Evolutionary conservation across 2,888 invertebrate species (phyloP), one percentile per base, ranked within the genome.

Genomic region (Saturnia pavonia): DNA sequence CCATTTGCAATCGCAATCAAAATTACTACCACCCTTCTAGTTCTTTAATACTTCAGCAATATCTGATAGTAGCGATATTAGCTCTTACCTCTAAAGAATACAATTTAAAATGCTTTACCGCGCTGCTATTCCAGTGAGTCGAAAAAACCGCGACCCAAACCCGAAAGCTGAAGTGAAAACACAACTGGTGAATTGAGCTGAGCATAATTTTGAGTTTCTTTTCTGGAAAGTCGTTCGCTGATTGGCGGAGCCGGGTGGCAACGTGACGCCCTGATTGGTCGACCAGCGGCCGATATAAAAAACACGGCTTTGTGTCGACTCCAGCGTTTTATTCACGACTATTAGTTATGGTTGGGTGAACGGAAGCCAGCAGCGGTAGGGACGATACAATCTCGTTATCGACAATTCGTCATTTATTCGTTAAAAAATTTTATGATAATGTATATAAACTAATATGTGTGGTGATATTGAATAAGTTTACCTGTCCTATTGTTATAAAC

Each of bases 281-380:
- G 84, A 77, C 80, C 76, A 76, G 76, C 78, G 74, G 77, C 79
- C 79, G 84, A 78, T 75, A 80, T 84, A 90, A 91, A 91, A 91
- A 89, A 88, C 78, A 77, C 79, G 81, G 84, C 88, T 89, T 91
- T 91, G 89, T 91, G 90, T 85, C 82, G 86, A 87, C 86, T 84
- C 83, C 84, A 82, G 85, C 87, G 89, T 90, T 89, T 90, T 89
- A 89, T 91, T 91, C 93, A 87, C 90, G 87, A 90, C 91, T 91
- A 92, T 93, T 93, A 93, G 92, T 92, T 89, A 92, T 86, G 93
- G 90, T 90, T 85, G 89, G 88, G 81, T 88, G 91, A 85, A 82
- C 89, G 85, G 81, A 74, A 77, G 82, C 82, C 77, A 75, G 74
- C 71, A 74, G 76, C 73, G 70, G 6, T 85, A 89, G 88, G 72